phyloP scores from a whole-genome alignment of 2,888 invertebrate species.

The Yponomeuta evonymella region DNA sequence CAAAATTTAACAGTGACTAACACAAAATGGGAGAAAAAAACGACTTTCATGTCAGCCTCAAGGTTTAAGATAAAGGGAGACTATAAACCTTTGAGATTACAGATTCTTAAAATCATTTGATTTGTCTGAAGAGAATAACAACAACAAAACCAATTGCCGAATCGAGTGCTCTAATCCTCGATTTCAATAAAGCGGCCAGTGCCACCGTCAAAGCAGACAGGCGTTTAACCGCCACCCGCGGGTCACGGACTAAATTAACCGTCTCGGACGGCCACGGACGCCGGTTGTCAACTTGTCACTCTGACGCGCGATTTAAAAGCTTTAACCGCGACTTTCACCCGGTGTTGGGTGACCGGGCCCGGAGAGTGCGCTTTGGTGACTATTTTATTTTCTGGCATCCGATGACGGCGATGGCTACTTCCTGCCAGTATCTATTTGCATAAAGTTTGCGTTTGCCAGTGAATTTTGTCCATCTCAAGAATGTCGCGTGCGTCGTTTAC shows the following conservation, averaged over 20 bases:
- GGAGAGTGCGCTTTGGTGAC: constrained; percentile 5
- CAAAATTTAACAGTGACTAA: no score
- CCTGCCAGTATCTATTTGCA: background rate
- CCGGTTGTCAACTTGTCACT: constrained; percentile 64
- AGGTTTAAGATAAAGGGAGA: no score
- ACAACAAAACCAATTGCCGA: background rate
- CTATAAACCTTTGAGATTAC: no score
- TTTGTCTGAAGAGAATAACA: background rate
- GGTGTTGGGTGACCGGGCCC: constrained; percentile 59
- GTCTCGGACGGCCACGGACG: constrained; percentile 59
- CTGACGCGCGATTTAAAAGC: constrained; percentile 17
- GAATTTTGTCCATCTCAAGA: background rate
- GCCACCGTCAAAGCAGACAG: constrained; percentile 7
- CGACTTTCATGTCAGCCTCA: no score
- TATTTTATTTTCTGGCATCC: background rate
- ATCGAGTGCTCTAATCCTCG: background rate
- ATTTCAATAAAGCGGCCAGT: constrained; percentile 5
- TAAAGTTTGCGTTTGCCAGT: background rate
- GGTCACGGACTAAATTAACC: constrained; percentile 56
- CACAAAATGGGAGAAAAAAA: no score
- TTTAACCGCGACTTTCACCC: constrained; percentile 50
- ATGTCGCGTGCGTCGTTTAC: no score
- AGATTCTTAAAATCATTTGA: no score
- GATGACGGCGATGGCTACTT: background rate
- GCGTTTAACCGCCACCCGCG: constrained; percentile 20